Evolutionary conservation across 2,113 vertebrate species (phyloP), one percentile per base, ranked within the genome.

Genomic region (Hystrix cristata): DNA sequence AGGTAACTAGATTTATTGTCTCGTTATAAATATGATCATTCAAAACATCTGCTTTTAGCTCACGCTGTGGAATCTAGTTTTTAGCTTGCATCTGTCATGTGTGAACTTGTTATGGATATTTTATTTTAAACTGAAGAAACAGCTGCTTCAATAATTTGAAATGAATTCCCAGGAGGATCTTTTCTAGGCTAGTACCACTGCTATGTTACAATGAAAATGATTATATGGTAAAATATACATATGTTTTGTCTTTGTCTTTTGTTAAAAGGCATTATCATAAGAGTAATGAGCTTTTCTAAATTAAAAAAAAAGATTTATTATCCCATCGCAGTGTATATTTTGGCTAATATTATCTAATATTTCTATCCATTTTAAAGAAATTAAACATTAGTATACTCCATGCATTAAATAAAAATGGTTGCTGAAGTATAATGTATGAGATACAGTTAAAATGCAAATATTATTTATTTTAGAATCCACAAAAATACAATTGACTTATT

Each of bases 61-160:
- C 98, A 98, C 98, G 98, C 98, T 98, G 38, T 95, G 82, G 96
- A 98, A 98, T 98, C 98, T 98, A 98, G 97, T 67, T 99, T 98
- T 98, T 98, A 98, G 90, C 98, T 98, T 98, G 91, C 98, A 99
- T 98, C 99, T 99, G 99, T 98, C 98, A 98, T 98, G 99, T 99
- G 99, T 99, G 98, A 99, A 99, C 98, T 98, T 98, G 98, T 98
- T 98, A 98, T 98, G 97, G 98, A 98, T 99, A 98, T 98, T 99
- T 98, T 99, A 98, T 98, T 98, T 98, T 98, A 97, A 98, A 98
- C 95, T 97, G 97, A 98, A 98, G 98, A 99, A 99, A 98, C 99
- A 99, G 98, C 98, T 99, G 98, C 98, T 98, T 98, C 96, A 92
- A 92, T 98, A 95, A 98, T 98, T 98, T 98, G 98, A 98, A 99